phyloP scores from a whole-genome alignment of 2,888 invertebrate genomes.

The Andricus curvator region DNA sequence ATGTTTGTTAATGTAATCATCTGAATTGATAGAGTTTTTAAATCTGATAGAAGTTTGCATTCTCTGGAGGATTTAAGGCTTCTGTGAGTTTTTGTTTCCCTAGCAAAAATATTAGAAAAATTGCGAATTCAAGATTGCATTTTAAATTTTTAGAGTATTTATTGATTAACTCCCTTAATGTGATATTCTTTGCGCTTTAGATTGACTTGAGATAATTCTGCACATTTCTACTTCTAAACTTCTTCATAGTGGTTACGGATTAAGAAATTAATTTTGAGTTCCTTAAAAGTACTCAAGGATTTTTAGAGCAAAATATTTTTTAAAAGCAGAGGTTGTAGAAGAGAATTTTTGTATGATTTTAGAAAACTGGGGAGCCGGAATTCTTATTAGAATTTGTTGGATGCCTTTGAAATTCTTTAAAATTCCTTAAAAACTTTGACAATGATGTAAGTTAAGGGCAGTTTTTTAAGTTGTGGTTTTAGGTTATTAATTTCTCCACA shows the following conservation, averaged over 20 bases:
- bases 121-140: background rate
- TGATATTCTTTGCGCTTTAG: constrained; percentile 1
- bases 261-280: background rate
- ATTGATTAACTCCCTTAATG: background rate
- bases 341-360: constrained; percentile 2
- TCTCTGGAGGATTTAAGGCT: background rate
- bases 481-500: constrained; percentile 12
- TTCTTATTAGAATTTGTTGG: constrained; percentile 25
- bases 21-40: background rate
- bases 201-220: background rate
- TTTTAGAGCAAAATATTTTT: background rate
- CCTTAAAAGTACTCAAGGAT: background rate
- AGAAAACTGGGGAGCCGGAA: constrained; percentile 19
- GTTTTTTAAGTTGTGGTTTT: background rate
- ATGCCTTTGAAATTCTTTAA: constrained; percentile 36
- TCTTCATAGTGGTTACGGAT: background rate
- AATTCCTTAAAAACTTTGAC: constrained; percentile 18
- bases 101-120: background rate
- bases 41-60: background rate
- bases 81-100: background rate
- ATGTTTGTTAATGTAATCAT: background rate
- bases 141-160: background rate
- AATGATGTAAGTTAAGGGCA: constrained; percentile 31
- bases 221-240: background rate
- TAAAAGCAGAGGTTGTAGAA: background rate